phyloP scores from a whole-genome alignment of 1,140 invertebrate species.

The Megalopta genalis region DNA sequence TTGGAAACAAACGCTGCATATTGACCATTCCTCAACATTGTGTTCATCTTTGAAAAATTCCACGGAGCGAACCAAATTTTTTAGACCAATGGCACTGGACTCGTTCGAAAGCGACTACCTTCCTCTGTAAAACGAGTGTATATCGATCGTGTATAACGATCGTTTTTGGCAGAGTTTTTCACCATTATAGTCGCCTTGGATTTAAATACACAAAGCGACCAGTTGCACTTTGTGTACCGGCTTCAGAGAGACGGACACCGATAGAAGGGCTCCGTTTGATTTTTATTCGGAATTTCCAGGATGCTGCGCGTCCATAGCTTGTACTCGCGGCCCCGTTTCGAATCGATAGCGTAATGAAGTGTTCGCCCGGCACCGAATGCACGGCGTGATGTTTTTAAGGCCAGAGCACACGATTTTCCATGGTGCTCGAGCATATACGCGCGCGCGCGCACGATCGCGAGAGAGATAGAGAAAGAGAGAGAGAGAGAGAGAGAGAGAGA shows the following conservation, averaged over 20 bases:
- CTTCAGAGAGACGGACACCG: neutral
- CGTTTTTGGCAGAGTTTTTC: too few species aligned
- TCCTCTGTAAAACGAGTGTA: too few species aligned
- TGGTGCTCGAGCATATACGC: constrained; percentile 29
- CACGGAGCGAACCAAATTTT: too few species aligned
- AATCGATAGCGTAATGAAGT: constrained; percentile 40
- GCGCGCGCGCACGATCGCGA: constrained; percentile 18
- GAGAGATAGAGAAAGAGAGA: too few species aligned
- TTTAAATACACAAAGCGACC: neutral
- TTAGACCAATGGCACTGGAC: too few species aligned
- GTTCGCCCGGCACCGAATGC: constrained; percentile 3
- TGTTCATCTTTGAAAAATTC: too few species aligned
- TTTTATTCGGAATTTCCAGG: constrained; percentile 6
- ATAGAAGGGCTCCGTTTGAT: neutral
- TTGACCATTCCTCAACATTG: too few species aligned
- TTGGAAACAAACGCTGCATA: too few species aligned
- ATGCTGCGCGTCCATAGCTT: neutral
- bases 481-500: too few species aligned
- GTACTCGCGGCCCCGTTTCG: neutral
- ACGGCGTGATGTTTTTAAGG: constrained; percentile 34
- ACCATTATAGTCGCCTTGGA: neutral
- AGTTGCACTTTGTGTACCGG: neutral
- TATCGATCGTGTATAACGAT: too few species aligned
- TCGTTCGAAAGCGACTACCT: too few species aligned
- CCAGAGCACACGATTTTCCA: constrained; percentile 34